Evolutionary conservation across 2,797 vertebrate genomes (phyloP), one percentile per base, ranked within the genome.

Genomic region (Tadarida brasiliensis): DNA sequence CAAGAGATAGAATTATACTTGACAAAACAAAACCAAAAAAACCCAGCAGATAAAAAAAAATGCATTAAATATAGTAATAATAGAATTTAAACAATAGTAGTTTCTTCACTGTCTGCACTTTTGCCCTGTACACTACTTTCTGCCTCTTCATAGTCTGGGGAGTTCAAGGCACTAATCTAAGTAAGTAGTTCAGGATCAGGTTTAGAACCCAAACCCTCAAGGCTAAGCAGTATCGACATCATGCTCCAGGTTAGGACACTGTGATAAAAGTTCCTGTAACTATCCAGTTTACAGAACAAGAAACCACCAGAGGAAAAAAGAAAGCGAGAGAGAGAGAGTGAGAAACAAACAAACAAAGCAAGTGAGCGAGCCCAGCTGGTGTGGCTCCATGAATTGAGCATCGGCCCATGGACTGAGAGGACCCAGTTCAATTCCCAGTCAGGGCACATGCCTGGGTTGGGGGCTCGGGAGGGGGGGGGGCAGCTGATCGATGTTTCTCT

Each of bases 1-100:
- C 28, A 86, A 94, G 30, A 94, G 30, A 85, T 0, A 91, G 39
- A 84, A 90, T 93, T 91, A 65, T 73, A 78, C 49, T 65, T 30
- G 39, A 73, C 28, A 63, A 57, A 68, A 73, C 70, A 91, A 91
- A 56, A 8, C 24, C 2, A 12, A 33, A 67, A 54, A 33, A 67
- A 22, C 1, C 61, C n/a, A 77, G 30, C n/a, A 35, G 47, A 7
- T 15, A n/a, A 67, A 33, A 39, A 54, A 88, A 86, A 73, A 35
- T 3, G 57, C 22, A 87, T 49, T 63, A 73, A 92, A 82, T 20
- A 86, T 5, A 94, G 57, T 19, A 83, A 88, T n/a, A 93, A 63
- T 1, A 67, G 26, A 56, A 56, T 67, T 81, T 39, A n/a, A 90
- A 90, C 4, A 94, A 17, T 28, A 90, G 30, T 30, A 17, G 8